Base-by-base conservation (phyloP, 2,113 vertebrate species). In the Glareola pratincola region DNA sequence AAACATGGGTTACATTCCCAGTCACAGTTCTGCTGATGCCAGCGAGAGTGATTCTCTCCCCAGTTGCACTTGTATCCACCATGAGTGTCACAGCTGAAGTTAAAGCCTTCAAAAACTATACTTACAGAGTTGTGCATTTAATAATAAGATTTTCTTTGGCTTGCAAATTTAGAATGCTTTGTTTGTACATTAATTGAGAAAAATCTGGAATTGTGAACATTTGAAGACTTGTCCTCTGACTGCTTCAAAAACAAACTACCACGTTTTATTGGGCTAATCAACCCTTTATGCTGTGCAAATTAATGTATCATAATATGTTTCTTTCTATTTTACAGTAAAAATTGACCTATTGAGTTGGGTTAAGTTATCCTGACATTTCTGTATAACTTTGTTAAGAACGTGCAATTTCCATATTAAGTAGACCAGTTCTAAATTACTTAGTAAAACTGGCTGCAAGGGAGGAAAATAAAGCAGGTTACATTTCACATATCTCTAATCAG, bases 291-390 rank as follows among this genome's bases (percentile, higher is more conserved):
- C 9, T 41, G 24, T 27, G 32, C 5, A 50, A 21, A 37, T 29
- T 5, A 81, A 80, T 51, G 47, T 10, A 11, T 56, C 3, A 48
- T 41, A 14, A 41, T 23, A 75, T 9, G 10, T 54, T 56, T 59
- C 6, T 73, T 75, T 79, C 30, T 53, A 17, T 76, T 83, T 79
- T 60, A 56, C 7, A 34, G 9, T 22, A 85, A 73, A 81, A 87
- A 48, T 4, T 36, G 6, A 29, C 1, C 1, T 27, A 53, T 8
- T 39, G 6, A 43, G 0, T 53, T 60, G 4, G n/a, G 22, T 71
- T 85, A 18, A 47, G 87, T 54, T 76, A 51, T 41, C 14, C 6
- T 75, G 67, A 37, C 3, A 34, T 50, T 64, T 62, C 26, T 67
- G 4, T 48, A 8, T 45, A 53, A 47, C 12, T 69, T 76, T 50